These are phyloP conservation scores for Eupelmus urozonus DNA, from an alignment of 2,888 invertebrate species.

Conservation along the genomic window DNA sequence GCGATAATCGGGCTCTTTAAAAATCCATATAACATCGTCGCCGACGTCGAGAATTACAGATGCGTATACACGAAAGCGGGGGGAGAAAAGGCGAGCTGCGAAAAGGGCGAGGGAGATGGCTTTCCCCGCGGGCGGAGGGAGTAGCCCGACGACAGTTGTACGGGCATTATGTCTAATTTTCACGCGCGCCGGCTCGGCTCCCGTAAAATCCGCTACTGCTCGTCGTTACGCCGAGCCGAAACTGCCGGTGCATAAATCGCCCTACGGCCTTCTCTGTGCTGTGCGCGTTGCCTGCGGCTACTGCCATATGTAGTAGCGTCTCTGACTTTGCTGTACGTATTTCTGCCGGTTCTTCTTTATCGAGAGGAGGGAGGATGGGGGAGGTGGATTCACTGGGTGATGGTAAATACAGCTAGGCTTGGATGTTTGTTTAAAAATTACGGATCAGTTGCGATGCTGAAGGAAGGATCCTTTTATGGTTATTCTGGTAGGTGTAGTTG, in stretches of 20 bases:
- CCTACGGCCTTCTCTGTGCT: no score
- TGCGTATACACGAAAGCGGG: not conserved
- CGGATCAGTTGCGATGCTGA: no score
- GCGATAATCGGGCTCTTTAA: constrained; percentile 36
- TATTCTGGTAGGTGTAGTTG: no score
- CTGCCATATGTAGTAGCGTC: no score
- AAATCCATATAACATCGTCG: constrained; percentile 11
- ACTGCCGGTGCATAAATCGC: constrained; percentile 25
- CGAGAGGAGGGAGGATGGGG: not conserved
- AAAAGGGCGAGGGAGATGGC: not conserved
- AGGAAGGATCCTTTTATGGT: no score
- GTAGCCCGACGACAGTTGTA: constrained; percentile 61
- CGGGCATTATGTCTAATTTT: constrained; percentile 62
- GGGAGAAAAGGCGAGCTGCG: not conserved
- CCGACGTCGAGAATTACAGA: not conserved
- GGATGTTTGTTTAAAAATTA: constrained; percentile 37
- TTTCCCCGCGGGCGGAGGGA: constrained; percentile 7
- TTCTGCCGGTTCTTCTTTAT: no score
- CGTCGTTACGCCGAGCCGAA: not conserved
- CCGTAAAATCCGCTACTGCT: constrained; percentile 13
- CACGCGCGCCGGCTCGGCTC: constrained; percentile 50
- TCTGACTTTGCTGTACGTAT: no score
- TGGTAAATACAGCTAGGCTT: not conserved
- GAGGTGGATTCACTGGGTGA: not conserved
- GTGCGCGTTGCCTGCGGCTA: constrained; percentile 10